phyloP scores from a whole-genome alignment of 2,888 invertebrate genomes.

The Zaprionus bogoriensis region DNA sequence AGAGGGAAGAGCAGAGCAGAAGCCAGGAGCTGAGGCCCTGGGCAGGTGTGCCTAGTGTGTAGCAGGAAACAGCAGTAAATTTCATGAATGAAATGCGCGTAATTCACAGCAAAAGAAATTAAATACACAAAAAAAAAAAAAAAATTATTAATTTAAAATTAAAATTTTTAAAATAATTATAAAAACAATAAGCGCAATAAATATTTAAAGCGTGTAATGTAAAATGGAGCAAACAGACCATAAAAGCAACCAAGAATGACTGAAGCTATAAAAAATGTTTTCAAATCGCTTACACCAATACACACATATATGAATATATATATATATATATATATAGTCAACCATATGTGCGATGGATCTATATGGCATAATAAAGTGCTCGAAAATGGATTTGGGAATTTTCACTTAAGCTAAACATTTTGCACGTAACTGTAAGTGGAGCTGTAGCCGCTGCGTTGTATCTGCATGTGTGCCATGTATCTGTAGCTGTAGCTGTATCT shows the following conservation, averaged over 20 bases:
- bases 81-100: conserved; percentile 24
- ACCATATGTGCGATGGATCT: conserved; percentile 3
- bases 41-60: conserved; percentile 40
- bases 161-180: too few relatives aligned
- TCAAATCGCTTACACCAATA: conserved; percentile 27
- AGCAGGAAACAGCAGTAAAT: conserved; percentile 42
- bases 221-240: conserved; percentile 71
- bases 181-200: conserved; percentile 5
- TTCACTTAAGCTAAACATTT: conserved; percentile 57
- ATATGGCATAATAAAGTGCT: conserved; percentile 6
- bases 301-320: background rate
- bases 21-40: conserved; percentile 1
- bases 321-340: background rate
- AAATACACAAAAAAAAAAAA: background rate
- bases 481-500: conserved; percentile 17
- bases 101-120: background rate
- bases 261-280: conserved; percentile 48
- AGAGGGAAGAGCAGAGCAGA: conserved; percentile 29
- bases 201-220: conserved; percentile 45
- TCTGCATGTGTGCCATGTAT: conserved; percentile 17
- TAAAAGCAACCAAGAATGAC: conserved; percentile 44
- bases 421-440: conserved; percentile 59
- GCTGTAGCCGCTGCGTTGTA: conserved; percentile 10
- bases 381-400: conserved; percentile 30
- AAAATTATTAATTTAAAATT: too few relatives aligned